These are phyloP conservation scores for Samia ricini DNA, from an alignment of 1,140 invertebrate genomes.

Conservation along the genomic window DNA sequence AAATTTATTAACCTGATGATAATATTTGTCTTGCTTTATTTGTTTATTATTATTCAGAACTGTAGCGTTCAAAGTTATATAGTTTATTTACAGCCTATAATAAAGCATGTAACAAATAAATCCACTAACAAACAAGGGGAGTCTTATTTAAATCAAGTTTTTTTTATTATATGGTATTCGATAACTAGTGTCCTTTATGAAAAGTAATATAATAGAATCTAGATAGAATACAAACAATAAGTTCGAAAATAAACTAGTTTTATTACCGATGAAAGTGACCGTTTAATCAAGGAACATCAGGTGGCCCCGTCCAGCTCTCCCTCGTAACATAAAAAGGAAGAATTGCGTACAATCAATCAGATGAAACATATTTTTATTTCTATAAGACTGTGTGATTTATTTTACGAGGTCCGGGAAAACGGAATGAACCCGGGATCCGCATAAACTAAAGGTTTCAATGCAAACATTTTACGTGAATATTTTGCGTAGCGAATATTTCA, in stretches of 20 bases:
- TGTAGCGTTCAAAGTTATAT: not conserved
- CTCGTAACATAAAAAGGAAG: not conserved
- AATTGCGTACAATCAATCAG: not conserved
- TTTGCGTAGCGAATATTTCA: not conserved
- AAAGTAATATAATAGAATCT: not conserved
- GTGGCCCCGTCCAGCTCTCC: not conserved
- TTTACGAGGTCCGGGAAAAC: not conserved
- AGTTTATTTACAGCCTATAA: not conserved
- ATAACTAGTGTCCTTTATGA: not conserved
- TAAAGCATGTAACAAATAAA: too few relatives aligned
- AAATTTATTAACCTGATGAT: too few relatives aligned
- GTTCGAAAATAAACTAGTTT: not conserved
- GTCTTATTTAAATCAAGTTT: too few relatives aligned
- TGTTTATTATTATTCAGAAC: not conserved
- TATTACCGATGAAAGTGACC: not conserved
- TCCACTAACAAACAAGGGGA: too few relatives aligned
- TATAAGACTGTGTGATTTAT: constrained; percentile 1
- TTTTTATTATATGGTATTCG: too few relatives aligned
- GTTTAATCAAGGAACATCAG: not conserved
- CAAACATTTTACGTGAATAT: not conserved
- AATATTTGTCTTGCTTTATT: not conserved
- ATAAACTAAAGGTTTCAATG: not conserved
- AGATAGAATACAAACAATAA: not conserved
- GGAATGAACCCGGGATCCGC: not conserved
- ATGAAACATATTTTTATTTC: constrained; percentile 1